Conservation (phyloP, 2,888 invertebrate genomes). For the Helicoverpa assulta region DNA sequence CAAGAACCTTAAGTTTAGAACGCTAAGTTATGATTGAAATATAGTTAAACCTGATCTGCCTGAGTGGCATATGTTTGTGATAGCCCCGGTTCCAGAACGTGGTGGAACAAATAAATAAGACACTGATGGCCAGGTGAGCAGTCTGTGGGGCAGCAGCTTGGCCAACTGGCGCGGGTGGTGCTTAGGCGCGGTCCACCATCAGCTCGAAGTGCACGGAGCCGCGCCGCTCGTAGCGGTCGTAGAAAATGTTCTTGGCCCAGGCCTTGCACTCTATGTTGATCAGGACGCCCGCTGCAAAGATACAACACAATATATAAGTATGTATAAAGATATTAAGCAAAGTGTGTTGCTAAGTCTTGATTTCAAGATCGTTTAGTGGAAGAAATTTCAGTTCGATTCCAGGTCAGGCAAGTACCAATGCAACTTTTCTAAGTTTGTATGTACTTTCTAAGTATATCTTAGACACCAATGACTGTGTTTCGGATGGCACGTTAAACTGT, state of each 20-base stretch:
- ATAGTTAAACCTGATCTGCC: slow-evolving; percentile 13
- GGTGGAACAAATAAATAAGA: slow-evolving; percentile 4
- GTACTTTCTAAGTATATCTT: too few relatives aligned
- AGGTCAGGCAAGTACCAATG: too few relatives aligned
- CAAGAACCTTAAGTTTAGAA: slow-evolving; percentile 6
- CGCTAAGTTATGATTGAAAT: slow-evolving; percentile 10
- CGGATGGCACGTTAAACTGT: too few relatives aligned
- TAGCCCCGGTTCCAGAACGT: slow-evolving; percentile 19
- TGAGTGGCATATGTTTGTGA: slow-evolving; percentile 8
- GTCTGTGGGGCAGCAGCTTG: slow-evolving; percentile 32
- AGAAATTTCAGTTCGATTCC: too few relatives aligned
- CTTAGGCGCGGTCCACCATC: slow-evolving; percentile 94
- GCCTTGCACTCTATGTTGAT: slow-evolving; percentile 98
- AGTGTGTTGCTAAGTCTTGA: too few relatives aligned
- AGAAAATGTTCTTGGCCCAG: slow-evolving; percentile 96
- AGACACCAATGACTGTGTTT: too few relatives aligned
- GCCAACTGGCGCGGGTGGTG: slow-evolving; percentile 58
- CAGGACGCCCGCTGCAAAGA: slow-evolving; percentile 93
- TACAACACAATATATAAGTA: slow-evolving; percentile 4
- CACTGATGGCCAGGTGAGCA: slow-evolving; percentile 6
- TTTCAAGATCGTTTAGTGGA: too few relatives aligned
- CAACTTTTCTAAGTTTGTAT: too few relatives aligned
- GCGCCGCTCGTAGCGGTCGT: slow-evolving; percentile 96
- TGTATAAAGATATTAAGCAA: not conserved
- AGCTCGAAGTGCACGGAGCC: slow-evolving; percentile 98